Percentiles rank a stretch among this genome's conserved stretches.
Conservation (phyloP, 1,140 invertebrate species). For the Papilio dardanus region DNA sequence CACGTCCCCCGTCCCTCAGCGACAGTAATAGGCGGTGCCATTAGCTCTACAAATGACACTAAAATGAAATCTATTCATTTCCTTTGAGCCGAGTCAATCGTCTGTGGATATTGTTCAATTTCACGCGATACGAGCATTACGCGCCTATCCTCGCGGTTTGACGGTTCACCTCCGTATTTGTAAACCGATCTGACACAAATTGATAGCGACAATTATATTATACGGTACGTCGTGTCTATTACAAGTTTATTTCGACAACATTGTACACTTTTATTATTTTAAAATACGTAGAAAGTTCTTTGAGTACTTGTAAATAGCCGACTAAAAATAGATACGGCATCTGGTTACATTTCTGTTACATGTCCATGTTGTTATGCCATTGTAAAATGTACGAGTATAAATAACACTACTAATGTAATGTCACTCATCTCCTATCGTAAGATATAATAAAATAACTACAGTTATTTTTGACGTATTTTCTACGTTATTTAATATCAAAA, state of each 20-base stretch:
- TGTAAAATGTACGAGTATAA: no score
- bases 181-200: slow-evolving; percentile 28
- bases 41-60: slow-evolving; percentile 81
- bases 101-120: slow-evolving; percentile 53
- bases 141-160: slow-evolving; percentile 49
- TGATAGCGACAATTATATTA: slow-evolving; percentile 30
- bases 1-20: slow-evolving; percentile 53
- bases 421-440: no score
- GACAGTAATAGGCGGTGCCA: slow-evolving; percentile 72
- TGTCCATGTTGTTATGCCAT: no score
- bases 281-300: background rate
- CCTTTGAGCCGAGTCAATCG: slow-evolving; percentile 40
- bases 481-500: background rate
- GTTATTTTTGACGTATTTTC: background rate
- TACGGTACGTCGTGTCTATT: background rate
- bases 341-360: no score
- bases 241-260: background rate
- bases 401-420: no score
- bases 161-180: slow-evolving; percentile 49
- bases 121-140: slow-evolving; percentile 78
- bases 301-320: no score
- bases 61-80: slow-evolving; percentile 80
- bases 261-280: background rate
- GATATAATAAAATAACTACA: no score
- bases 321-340: no score